Evolutionary conservation across 2,113 vertebrate genomes (phyloP).

Genomic region (Merops nubicus): DNA sequence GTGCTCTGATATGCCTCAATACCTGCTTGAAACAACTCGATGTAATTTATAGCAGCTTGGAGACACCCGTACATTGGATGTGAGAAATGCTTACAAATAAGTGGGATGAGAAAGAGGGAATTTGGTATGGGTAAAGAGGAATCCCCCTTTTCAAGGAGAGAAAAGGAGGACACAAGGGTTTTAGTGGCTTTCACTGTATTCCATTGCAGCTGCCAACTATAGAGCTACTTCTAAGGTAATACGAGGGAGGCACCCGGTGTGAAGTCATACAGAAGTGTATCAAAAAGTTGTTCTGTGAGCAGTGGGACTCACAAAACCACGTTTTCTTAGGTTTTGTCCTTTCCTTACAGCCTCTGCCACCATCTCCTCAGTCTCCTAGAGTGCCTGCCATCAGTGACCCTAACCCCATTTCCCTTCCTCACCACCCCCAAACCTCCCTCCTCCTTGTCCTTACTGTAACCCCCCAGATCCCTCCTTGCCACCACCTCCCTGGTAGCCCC

Average conservation of each 20-base stretch:
- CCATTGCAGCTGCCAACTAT: neutral
- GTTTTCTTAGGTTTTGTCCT: neutral
- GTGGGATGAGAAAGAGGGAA: neutral
- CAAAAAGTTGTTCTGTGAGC: neutral
- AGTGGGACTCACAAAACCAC: neutral
- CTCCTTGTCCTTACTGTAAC: neutral
- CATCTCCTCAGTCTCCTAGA: neutral
- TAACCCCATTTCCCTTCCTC: neutral
- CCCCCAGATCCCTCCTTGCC: neutral
- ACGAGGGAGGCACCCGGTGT: neutral
- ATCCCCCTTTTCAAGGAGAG: neutral
- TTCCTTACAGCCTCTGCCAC: neutral
- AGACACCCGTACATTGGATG: neutral
- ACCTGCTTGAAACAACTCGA: neutral
- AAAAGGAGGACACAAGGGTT: neutral
- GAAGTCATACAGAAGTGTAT: neutral
- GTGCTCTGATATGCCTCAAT: neutral
- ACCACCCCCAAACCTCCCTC: neutral
- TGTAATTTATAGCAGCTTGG: neutral
- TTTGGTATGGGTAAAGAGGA: neutral
- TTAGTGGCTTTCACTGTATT: neutral
- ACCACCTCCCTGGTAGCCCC: neutral
- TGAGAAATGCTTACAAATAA: neutral
- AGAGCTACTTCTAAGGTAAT: neutral
- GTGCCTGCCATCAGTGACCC: neutral